A percentile compares a stretch with the other conserved stretches of the same genome.
Evolutionary conservation across 2,888 invertebrate species (phyloP).

Genomic region (Bembecia ichneumoniformis): DNA sequence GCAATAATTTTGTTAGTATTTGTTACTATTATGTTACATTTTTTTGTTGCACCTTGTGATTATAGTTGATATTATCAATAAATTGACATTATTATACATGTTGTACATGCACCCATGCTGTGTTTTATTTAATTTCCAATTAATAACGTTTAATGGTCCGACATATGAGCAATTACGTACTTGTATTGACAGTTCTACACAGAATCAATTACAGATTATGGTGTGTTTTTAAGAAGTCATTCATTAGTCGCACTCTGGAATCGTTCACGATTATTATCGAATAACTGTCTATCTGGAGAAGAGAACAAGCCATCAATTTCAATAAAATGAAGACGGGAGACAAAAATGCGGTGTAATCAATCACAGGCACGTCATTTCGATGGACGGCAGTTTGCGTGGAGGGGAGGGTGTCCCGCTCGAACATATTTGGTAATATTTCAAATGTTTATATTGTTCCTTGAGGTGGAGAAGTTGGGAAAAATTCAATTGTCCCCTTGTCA

Average conservation of each 20-base stretch:
- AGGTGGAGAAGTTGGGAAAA: neutral
- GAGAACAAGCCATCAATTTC: constrained; percentile 50
- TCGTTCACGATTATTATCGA: constrained; percentile 23
- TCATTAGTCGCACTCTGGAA: constrained; percentile 26
- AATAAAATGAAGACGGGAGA: constrained; percentile 51
- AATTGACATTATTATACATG: no score
- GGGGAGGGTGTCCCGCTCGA: constrained; percentile 16
- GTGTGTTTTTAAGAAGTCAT: no score
- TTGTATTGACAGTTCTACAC: no score
- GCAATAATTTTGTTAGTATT: no score
- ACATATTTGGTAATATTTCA: neutral
- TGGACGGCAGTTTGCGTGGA: constrained; percentile 12
- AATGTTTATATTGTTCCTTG: neutral
- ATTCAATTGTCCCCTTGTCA: neutral
- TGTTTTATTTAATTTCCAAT: no score
- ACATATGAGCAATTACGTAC: no score
- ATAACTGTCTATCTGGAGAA: constrained; percentile 19
- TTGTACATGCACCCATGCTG: no score
- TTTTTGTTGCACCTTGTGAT: no score
- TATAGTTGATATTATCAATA: no score
- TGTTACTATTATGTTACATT: no score
- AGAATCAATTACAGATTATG: no score
- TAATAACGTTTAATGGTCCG: no score
- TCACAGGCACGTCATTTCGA: constrained; percentile 39
- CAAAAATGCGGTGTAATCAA: constrained; percentile 41